phyloP scores from a whole-genome alignment of 2,888 invertebrate species.

The Rhamphomyia laevipes region DNA sequence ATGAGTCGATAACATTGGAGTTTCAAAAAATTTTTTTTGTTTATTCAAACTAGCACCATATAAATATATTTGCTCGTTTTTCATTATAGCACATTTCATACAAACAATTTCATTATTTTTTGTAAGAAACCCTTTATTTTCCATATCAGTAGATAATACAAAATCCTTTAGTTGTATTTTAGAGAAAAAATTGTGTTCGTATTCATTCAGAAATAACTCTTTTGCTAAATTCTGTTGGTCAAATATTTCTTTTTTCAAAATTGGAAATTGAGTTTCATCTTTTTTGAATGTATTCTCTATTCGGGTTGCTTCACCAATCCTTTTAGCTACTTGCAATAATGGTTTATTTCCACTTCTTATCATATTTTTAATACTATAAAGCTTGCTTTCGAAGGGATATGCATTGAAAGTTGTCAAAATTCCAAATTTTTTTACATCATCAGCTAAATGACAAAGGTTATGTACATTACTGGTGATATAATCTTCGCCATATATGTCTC shows the following conservation, averaged over 20 bases:
- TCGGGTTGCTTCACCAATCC: conserved; percentile 12
- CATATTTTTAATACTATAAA: conserved; percentile 19
- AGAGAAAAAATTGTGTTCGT: neutral
- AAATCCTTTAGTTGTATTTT: conserved; percentile 1
- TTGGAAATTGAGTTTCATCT: too few species aligned
- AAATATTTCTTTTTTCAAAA: too few species aligned
- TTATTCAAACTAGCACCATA: conserved; percentile 7
- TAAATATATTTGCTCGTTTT: conserved; percentile 7
- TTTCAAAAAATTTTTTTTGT: conserved; percentile 11
- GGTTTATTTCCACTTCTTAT: conserved; percentile 15
- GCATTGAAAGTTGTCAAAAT: conserved; percentile 22
- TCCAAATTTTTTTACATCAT: conserved; percentile 25
- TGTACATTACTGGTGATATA: conserved; percentile 29
- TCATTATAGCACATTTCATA: conserved; percentile 8
- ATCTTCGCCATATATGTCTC: conserved; percentile 24
- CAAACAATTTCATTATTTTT: conserved; percentile 9
- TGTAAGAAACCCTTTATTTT: conserved; percentile 19
- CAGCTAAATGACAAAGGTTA: conserved; percentile 25
- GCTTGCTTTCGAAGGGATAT: conserved; percentile 28
- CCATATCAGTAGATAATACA: conserved; percentile 8
- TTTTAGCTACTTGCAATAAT: conserved; percentile 17
- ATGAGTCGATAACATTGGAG: conserved; percentile 11
- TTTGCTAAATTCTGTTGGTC: too few species aligned
- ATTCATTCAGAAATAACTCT: too few species aligned
- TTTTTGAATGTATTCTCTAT: neutral